Conservation (phyloP, 2,113 vertebrate genomes). For the Alethe castanea region DNA sequence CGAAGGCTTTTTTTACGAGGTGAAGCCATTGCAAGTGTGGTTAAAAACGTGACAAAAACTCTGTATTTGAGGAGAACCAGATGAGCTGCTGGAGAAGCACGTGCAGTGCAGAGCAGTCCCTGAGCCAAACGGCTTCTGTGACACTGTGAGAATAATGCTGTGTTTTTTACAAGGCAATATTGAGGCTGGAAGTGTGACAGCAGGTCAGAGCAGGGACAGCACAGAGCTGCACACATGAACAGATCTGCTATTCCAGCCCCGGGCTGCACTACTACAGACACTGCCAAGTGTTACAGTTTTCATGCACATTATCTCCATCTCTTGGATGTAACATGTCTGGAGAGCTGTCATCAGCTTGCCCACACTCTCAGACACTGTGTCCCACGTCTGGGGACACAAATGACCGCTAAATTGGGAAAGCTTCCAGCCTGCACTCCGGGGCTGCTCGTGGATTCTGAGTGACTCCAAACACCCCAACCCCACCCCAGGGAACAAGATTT, state of each 20-base stretch:
- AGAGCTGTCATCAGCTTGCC: neutral
- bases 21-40: neutral
- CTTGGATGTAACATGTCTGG: neutral
- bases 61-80: neutral
- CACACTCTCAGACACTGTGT: neutral
- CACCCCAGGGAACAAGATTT: neutral
- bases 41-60: neutral
- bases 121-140: accelerated
- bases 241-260: neutral
- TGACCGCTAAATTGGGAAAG: neutral
- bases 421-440: neutral
- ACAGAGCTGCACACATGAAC: accelerated
- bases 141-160: neutral
- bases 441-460: neutral
- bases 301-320: neutral
- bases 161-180: neutral
- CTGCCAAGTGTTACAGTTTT: neutral
- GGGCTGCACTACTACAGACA: neutral
- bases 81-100: neutral
- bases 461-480: neutral
- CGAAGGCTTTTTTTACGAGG: neutral
- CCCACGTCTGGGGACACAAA: neutral
- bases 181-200: neutral
- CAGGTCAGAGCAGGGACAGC: neutral
- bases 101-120: neutral